A percentile compares a stretch with the other conserved stretches of the same genome.
These are phyloP conservation scores for Engraulis encrasicolus DNA, from an alignment of 2,113 vertebrate genomes.

Conservation along the genomic window DNA sequence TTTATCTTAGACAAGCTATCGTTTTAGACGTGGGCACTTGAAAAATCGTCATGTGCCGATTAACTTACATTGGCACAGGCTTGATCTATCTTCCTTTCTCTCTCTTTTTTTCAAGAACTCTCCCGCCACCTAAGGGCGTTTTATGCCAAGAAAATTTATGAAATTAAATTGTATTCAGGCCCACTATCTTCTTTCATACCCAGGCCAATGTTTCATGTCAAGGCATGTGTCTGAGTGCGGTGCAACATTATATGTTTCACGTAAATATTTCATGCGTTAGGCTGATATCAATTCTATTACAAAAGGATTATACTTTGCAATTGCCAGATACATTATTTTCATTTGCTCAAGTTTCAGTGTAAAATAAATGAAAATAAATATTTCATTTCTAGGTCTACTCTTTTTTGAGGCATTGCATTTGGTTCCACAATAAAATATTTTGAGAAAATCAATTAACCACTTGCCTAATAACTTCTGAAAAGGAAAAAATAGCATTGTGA, in stretches of 20 bases:
- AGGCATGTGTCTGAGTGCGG: no score
- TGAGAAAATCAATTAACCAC: no score
- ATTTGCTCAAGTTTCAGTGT: background rate
- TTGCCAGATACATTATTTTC: background rate
- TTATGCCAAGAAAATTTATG: constrained; percentile 1
- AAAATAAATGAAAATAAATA: no score
- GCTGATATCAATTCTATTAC: background rate
- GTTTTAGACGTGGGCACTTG: no score
- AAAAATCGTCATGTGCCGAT: background rate
- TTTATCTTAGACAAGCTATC: no score
- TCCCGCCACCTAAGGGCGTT: constrained; percentile 35
- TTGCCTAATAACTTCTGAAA: no score
- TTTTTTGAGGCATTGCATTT: no score
- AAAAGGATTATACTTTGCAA: background rate
- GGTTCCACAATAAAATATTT: no score
- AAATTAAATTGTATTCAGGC: background rate
- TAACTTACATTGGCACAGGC: background rate
- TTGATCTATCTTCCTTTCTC: constrained; percentile 1
- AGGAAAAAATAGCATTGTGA: no score
- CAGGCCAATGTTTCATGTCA: background rate
- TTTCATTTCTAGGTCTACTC: no score
- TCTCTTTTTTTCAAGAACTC: background rate
- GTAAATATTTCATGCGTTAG: background rate
- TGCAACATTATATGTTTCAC: background rate
- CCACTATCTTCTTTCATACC: background rate